Evolutionary conservation across 92 coral and sea anemone genomes (phyloP).

Genomic region (Actinostola sp.): DNA sequence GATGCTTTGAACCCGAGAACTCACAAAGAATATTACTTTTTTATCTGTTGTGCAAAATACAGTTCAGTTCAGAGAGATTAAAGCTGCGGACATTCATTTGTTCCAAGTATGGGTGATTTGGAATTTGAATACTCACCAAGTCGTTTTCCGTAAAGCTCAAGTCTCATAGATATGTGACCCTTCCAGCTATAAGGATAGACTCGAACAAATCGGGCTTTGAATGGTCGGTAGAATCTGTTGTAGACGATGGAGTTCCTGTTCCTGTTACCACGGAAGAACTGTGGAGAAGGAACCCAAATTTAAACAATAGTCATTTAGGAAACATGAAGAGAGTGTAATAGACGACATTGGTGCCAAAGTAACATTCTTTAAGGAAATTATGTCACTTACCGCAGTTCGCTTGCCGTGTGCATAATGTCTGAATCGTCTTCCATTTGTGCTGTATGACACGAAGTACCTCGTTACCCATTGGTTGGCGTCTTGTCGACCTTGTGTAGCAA

Average conservation of each 20-base stretch:
- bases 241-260: slow-evolving; percentile 52
- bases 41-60: too few relatives aligned
- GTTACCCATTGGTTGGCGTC: slow-evolving; percentile 76
- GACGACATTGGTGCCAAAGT: too few relatives aligned
- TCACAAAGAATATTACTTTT: too few relatives aligned
- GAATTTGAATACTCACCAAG: slow-evolving; percentile 34
- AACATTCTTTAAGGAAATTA: neutral
- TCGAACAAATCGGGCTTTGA: slow-evolving; percentile 49
- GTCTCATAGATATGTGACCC: slow-evolving; percentile 60
- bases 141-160: slow-evolving; percentile 54
- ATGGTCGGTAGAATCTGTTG: slow-evolving; percentile 43
- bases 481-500: slow-evolving; percentile 72
- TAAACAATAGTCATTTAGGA: too few relatives aligned
- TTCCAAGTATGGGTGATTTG: neutral
- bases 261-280: slow-evolving; percentile 62
- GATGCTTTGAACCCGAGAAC: too few relatives aligned
- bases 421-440: slow-evolving; percentile 61
- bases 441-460: slow-evolving; percentile 57
- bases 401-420: slow-evolving; percentile 43
- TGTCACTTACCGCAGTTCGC: slow-evolving; percentile 45
- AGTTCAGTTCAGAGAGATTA: too few relatives aligned
- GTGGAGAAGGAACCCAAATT: neutral
- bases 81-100: too few relatives aligned
- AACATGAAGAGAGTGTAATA: too few relatives aligned
- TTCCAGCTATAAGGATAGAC: slow-evolving; percentile 46